Conservation (phyloP, 1,140 invertebrate species). For the Theocolax elegans region DNA sequence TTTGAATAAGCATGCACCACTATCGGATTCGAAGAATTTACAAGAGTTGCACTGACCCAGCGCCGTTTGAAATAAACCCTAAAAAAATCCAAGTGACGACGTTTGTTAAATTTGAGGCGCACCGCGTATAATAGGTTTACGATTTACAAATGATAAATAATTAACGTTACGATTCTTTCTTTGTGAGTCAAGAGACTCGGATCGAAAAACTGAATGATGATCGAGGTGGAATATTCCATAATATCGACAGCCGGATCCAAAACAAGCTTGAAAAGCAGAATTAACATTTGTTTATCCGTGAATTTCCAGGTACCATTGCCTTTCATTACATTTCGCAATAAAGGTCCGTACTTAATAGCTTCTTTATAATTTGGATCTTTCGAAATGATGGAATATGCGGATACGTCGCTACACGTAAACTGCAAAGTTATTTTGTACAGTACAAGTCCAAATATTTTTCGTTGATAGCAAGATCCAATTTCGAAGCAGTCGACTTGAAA, state of each 20-base stretch:
- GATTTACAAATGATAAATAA: background rate
- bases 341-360: conserved; percentile 5
- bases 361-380: conserved; percentile 35
- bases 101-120: too few relatives aligned
- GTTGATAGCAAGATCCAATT: conserved; percentile 70
- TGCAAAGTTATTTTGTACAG: conserved; percentile 53
- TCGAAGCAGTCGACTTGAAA: conserved; percentile 66
- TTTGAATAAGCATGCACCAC: conserved; percentile 66
- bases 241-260: conserved; percentile 66
- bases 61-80: conserved; percentile 58
- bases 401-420: conserved; percentile 12
- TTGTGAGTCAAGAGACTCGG: conserved; percentile 36
- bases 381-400: background rate
- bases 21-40: conserved; percentile 69
- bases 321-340: conserved; percentile 31
- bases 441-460: conserved; percentile 65
- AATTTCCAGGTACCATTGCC: conserved; percentile 57
- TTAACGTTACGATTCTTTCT: conserved; percentile 51
- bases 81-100: background rate
- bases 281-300: conserved; percentile 48
- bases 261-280: conserved; percentile 57
- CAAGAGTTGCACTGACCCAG: conserved; percentile 64
- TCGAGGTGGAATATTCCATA: conserved; percentile 57
- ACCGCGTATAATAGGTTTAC: too few relatives aligned
- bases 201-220: conserved; percentile 63